These are phyloP conservation scores for Tetraodon nigroviridis DNA, from an alignment of 2,113 vertebrate species.

Conservation along the genomic window DNA sequence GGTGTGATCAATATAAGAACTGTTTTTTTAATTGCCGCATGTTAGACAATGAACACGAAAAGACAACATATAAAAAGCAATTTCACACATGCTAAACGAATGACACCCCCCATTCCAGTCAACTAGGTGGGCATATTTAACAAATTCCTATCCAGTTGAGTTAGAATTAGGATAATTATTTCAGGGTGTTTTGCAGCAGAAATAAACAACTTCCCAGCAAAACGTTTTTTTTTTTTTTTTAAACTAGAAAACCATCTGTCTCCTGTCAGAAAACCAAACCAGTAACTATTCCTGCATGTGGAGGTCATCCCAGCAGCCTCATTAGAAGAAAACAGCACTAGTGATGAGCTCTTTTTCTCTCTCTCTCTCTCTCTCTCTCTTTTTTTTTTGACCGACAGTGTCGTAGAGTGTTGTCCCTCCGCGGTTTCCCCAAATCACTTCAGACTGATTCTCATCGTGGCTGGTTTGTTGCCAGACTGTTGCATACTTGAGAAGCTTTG, in stretches of 20 bases:
- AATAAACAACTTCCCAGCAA: constrained; percentile 13
- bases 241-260: constrained; percentile 5
- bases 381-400: neutral
- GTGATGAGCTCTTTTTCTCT: too few relatives aligned
- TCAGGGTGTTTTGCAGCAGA: neutral
- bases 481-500: neutral
- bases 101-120: too few relatives aligned
- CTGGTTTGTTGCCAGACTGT: neutral
- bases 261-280: constrained; percentile 18
- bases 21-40: too few relatives aligned
- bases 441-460: neutral
- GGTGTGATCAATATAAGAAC: too few relatives aligned
- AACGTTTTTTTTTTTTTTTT: constrained; percentile 18
- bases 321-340: too few relatives aligned
- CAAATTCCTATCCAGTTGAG: neutral
- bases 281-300: constrained; percentile 1
- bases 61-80: too few relatives aligned
- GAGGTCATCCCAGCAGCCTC: neutral
- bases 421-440: neutral
- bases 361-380: too few relatives aligned
- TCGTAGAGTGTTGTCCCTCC: neutral
- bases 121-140: neutral
- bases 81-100: too few relatives aligned
- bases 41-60: too few relatives aligned
- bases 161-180: constrained; percentile 9